These are phyloP conservation scores for Camelus bactrianus DNA, from an alignment of 2,113 vertebrate species.

Conservation along the genomic window DNA sequence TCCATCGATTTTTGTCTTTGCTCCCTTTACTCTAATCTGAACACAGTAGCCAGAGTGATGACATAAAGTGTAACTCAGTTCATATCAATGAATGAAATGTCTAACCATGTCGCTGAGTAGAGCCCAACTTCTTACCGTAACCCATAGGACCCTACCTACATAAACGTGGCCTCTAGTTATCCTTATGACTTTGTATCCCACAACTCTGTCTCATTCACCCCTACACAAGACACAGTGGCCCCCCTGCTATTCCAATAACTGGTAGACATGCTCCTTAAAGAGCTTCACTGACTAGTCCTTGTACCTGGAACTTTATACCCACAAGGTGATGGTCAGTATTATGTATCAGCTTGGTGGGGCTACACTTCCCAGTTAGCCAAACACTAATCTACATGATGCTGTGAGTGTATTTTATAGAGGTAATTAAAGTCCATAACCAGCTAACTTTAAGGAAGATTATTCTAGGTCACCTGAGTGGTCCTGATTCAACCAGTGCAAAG, in stretches of 20 bases:
- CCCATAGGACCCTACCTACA: not conserved
- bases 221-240: no score
- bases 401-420: not conserved
- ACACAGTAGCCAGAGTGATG: not conserved
- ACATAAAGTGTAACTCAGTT: not conserved
- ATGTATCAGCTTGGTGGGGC: not conserved
- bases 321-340: not conserved
- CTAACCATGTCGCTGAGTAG: not conserved
- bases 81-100: not conserved
- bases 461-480: not conserved
- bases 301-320: not conserved
- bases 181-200: not conserved
- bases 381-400: not conserved
- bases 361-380: not conserved
- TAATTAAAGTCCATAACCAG: not conserved
- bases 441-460: not conserved
- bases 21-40: not conserved
- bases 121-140: no score
- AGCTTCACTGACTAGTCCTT: not conserved
- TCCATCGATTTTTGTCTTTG: not conserved
- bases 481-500: not conserved
- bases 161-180: not conserved
- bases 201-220: not conserved
- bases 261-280: no score
- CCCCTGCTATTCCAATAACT: not conserved